Evolutionary conservation across 2,797 vertebrate genomes (phyloP).

Genomic region (Champsocephalus gunnari): DNA sequence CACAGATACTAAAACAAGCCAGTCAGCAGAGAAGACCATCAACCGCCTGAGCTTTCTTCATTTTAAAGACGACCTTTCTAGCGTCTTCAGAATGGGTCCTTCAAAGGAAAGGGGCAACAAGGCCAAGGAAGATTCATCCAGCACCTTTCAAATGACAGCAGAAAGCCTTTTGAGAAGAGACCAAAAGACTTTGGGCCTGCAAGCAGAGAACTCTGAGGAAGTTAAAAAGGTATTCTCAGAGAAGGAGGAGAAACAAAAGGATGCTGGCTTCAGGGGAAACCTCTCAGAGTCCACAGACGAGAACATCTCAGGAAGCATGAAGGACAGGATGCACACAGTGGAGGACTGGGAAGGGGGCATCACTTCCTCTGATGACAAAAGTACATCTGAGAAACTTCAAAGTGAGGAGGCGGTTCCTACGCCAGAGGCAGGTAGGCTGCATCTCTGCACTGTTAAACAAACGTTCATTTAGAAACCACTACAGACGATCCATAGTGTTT

Average conservation of each 20-base stretch:
- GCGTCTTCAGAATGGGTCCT: conserved; percentile 38
- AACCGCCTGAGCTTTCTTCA: conserved; percentile 36
- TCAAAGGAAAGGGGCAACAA: conserved; percentile 42
- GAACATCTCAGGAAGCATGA: neutral
- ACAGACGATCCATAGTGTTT: neutral
- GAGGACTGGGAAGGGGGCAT: neutral
- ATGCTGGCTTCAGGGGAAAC: neutral
- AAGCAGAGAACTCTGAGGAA: neutral
- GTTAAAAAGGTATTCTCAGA: neutral
- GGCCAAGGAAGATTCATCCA: conserved; percentile 18
- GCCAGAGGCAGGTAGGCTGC: conserved; percentile 20
- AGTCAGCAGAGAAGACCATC: neutral
- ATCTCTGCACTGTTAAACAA: neutral
- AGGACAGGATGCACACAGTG: neutral
- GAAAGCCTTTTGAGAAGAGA: conserved; percentile 44
- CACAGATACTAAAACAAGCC: conserved; percentile 22
- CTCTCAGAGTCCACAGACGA: neutral
- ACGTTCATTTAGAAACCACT: neutral
- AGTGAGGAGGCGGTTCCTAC: neutral
- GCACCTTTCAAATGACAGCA: conserved; percentile 10
- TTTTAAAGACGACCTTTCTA: conserved; percentile 55
- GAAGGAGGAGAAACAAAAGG: neutral
- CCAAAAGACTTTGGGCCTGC: neutral
- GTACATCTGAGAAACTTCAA: neutral
- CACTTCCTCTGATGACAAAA: neutral